phyloP scores from a whole-genome alignment of 2,797 vertebrate species.

The Sparidentex hasta region DNA sequence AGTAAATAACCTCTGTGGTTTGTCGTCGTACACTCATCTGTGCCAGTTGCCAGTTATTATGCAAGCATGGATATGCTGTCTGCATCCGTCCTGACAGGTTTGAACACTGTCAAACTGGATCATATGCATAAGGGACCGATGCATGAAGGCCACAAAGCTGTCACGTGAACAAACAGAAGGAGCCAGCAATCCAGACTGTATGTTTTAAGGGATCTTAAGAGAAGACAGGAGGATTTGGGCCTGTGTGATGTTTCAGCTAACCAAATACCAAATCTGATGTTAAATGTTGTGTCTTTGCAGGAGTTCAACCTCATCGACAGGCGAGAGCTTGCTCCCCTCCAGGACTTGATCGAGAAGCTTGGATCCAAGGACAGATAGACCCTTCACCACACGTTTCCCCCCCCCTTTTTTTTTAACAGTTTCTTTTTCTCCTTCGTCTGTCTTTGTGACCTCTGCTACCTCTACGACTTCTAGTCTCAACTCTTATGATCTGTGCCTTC shows the following conservation, averaged over 20 bases:
- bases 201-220: neutral
- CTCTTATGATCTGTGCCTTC: constrained; percentile 78
- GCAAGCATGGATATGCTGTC: neutral
- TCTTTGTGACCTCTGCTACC: constrained; percentile 75
- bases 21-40: too few relatives aligned
- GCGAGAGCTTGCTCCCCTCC: constrained; percentile 94
- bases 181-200: constrained; percentile 1
- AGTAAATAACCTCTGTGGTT: neutral
- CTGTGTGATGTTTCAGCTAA: neutral
- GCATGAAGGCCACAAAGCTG: neutral
- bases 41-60: neutral
- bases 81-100: constrained; percentile 2
- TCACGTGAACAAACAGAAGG: neutral
- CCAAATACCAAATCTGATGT: neutral
- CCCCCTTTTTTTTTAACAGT: constrained; percentile 1
- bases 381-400: constrained; percentile 30
- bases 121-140: neutral
- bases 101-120: neutral
- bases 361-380: constrained; percentile 98
- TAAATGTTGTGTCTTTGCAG: constrained; percentile 71
- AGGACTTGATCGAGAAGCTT: constrained; percentile 97
- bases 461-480: constrained; percentile 69
- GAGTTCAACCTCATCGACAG: constrained; percentile 97
- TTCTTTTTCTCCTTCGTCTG: constrained; percentile 38
- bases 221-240: neutral